Conservation (phyloP, 2,113 vertebrate species). For the Desmodus rotundus region DNA sequence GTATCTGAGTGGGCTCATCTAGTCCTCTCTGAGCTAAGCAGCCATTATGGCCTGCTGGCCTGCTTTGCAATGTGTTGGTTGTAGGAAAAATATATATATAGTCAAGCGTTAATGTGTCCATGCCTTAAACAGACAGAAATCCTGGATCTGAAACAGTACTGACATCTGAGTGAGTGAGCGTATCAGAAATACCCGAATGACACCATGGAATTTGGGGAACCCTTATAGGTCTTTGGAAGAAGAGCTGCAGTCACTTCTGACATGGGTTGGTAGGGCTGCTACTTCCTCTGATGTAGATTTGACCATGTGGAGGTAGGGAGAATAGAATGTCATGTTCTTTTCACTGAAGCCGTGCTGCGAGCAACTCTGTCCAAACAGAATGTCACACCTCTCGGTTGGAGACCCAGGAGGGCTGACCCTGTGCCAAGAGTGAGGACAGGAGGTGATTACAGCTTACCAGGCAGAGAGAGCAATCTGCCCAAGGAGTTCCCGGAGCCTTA, state of each 20-base stretch:
- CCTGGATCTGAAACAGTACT: background rate
- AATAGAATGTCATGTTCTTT: constrained; percentile 65
- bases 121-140: background rate
- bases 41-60: background rate
- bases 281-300: background rate
- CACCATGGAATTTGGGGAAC: background rate
- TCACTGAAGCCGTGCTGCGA: constrained; percentile 33
- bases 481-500: background rate
- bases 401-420: background rate
- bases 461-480: background rate
- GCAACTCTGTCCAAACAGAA: constrained; percentile 57
- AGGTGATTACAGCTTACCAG: background rate
- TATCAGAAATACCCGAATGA: background rate
- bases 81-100: background rate
- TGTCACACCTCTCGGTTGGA: constrained; percentile 35
- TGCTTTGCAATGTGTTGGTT: background rate
- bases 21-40: background rate
- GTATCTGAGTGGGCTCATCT: background rate
- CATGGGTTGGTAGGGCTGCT: background rate
- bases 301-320: constrained; percentile 26
- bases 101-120: background rate
- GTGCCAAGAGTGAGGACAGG: constrained; percentile 24
- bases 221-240: background rate
- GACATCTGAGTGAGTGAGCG: background rate
- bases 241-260: background rate